These are phyloP conservation scores for Agraylea sexmaculata DNA, from an alignment of 1,140 invertebrate species.

Conservation along the genomic window DNA sequence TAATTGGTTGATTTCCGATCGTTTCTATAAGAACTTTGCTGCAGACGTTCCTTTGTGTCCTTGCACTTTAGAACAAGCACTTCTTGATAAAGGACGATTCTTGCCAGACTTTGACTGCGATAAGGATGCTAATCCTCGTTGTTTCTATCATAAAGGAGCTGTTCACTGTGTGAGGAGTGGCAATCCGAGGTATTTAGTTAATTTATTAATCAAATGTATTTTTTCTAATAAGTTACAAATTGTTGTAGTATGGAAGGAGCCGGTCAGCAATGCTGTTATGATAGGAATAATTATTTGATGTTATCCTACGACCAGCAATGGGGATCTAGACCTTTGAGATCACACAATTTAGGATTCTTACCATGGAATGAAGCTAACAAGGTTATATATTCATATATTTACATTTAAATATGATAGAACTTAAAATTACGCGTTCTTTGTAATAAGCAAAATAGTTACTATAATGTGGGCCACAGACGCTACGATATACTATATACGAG, in stretches of 20 bases:
- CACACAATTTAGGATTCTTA: slow-evolving; percentile 78
- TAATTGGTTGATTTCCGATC: slow-evolving; percentile 77
- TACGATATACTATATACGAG: no score
- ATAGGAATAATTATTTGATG: slow-evolving; percentile 81
- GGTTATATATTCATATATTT: no score
- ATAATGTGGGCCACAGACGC: no score
- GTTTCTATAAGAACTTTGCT: slow-evolving; percentile 81
- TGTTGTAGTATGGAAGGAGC: slow-evolving; percentile 65
- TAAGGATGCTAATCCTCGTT: slow-evolving; percentile 79
- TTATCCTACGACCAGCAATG: slow-evolving; percentile 90
- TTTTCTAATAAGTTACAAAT: slow-evolving; percentile 5
- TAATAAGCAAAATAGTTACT: no score
- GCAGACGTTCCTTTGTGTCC: slow-evolving; percentile 79
- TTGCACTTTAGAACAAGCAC: slow-evolving; percentile 80
- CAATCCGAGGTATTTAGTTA: slow-evolving; percentile 61
- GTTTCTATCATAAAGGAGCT: slow-evolving; percentile 77
- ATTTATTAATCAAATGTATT: slow-evolving; percentile 13
- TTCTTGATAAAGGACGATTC: slow-evolving; percentile 84
- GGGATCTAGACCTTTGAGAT: slow-evolving; percentile 79
- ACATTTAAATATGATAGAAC: no score
- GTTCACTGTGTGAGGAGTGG: slow-evolving; percentile 87
- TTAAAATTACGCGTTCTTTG: no score
- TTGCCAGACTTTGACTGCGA: slow-evolving; percentile 87
- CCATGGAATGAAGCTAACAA: slow-evolving; percentile 87
- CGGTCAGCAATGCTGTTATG: slow-evolving; percentile 95